Evolutionary conservation across 2,113 vertebrate genomes (phyloP).

Genomic region (Procavia capensis): DNA sequence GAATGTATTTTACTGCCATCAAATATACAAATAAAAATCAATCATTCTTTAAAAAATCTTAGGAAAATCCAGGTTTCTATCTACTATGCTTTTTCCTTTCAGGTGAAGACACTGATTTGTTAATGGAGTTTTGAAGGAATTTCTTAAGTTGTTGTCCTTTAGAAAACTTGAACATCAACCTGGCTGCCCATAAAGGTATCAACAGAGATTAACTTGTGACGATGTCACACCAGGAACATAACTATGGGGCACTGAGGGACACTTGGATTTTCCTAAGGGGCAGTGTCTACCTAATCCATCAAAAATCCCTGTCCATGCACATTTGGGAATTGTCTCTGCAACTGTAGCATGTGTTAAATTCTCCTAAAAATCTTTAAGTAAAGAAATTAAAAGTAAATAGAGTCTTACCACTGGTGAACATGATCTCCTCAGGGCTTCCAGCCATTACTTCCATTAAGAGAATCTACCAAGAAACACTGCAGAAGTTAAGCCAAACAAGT

Average conservation of each 20-base stretch:
- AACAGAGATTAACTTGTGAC: background rate
- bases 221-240: background rate
- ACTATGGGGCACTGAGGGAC: accelerated
- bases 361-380: background rate
- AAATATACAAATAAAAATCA: background rate
- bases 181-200: background rate
- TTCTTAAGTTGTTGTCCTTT: background rate
- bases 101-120: background rate
- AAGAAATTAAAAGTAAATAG: background rate
- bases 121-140: background rate
- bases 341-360: background rate
- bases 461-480: background rate
- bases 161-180: background rate
- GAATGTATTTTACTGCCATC: background rate
- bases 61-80: background rate
- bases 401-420: background rate
- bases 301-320: background rate
- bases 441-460: background rate
- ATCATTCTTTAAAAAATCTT: background rate
- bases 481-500: background rate
- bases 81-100: background rate
- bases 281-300: background rate
- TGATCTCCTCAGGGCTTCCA: background rate
- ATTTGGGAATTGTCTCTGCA: background rate
- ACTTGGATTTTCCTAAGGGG: background rate